Evolutionary conservation across 2,113 vertebrate genomes (phyloP).

Genomic region (Bucco capensis): DNA sequence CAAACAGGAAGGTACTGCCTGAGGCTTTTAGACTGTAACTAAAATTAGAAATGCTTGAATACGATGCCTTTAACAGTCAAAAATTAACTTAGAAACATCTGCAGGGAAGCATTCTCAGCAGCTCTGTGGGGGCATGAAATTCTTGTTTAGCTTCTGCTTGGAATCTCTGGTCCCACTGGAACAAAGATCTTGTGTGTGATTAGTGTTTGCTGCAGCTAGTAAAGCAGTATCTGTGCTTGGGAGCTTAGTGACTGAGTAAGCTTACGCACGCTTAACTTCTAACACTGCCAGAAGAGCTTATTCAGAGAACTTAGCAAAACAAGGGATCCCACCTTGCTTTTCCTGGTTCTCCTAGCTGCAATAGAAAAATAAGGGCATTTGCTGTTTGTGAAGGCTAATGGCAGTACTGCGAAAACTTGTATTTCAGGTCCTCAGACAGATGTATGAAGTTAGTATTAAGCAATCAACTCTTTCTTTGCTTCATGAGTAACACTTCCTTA

Average conservation of each 20-base stretch:
- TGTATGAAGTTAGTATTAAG: not conserved
- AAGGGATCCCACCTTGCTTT: not conserved
- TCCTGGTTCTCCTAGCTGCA: not conserved
- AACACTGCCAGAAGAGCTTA: not conserved
- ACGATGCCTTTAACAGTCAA: not conserved
- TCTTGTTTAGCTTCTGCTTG: not conserved
- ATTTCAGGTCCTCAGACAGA: constrained; percentile 46
- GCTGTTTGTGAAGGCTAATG: not conserved
- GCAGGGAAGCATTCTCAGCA: not conserved
- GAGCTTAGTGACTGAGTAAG: not conserved
- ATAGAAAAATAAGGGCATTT: not conserved
- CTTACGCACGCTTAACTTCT: fast-evolving
- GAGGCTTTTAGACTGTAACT: not conserved
- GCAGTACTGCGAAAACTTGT: constrained; percentile 16
- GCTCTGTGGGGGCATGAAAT: not conserved
- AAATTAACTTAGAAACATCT: not conserved
- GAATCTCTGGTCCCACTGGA: not conserved
- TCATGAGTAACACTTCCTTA: not conserved
- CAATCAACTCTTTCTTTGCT: constrained; percentile 2
- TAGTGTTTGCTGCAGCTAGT: not conserved
- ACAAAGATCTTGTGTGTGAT: not conserved
- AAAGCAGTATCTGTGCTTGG: not conserved
- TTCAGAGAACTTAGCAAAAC: not conserved
- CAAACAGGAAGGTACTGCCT: not conserved
- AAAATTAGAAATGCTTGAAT: not conserved